Percentiles rank a stretch among this genome's conserved stretches.
Evolutionary conservation across 2,113 vertebrate genomes (phyloP).

Genomic region (Engraulis encrasicolus): DNA sequence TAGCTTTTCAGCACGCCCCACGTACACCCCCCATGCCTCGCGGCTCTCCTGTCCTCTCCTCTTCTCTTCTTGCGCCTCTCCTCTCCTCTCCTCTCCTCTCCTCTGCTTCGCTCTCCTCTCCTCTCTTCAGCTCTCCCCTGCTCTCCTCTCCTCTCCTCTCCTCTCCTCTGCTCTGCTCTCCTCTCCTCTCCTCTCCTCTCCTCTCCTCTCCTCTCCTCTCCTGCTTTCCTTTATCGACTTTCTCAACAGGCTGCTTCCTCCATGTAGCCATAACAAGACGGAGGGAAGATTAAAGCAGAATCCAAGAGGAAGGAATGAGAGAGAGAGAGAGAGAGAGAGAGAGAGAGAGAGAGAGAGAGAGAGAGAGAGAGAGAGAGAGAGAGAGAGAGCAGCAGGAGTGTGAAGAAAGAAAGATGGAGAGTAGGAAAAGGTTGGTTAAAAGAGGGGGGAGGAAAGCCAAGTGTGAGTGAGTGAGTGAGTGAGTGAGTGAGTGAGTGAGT

Average conservation of each 20-base stretch:
- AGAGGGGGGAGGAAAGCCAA: conserved; percentile 25
- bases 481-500: conserved; percentile 38
- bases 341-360: neutral
- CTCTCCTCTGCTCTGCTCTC: neutral
- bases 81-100: conserved; percentile 28
- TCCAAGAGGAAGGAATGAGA: neutral
- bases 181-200: conserved; percentile 24
- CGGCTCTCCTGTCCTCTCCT: too few relatives aligned
- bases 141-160: conserved; percentile 21
- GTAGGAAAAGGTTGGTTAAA: neutral
- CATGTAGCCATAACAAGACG: conserved; percentile 44
- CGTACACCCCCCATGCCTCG: conserved; percentile 20
- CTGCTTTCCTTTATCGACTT: conserved; percentile 49
- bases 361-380: conserved; percentile 35
- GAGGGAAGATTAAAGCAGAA: conserved; percentile 49
- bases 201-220: neutral
- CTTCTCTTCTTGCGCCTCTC: conserved; percentile 27
- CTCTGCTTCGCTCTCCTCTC: conserved; percentile 24
- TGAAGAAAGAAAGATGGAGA: conserved; percentile 39
- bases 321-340: too few relatives aligned
- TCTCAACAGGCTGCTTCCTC: conserved; percentile 53
- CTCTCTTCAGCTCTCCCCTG: too few relatives aligned
- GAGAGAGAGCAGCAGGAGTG: conserved; percentile 4
- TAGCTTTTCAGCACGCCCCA: conserved; percentile 32
- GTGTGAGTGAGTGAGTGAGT: conserved; percentile 49